A percentile compares a stretch with the other conserved stretches of the same genome.
Conservation (phyloP, 2,888 invertebrate species). For the Pachycephus smyrnensis region DNA sequence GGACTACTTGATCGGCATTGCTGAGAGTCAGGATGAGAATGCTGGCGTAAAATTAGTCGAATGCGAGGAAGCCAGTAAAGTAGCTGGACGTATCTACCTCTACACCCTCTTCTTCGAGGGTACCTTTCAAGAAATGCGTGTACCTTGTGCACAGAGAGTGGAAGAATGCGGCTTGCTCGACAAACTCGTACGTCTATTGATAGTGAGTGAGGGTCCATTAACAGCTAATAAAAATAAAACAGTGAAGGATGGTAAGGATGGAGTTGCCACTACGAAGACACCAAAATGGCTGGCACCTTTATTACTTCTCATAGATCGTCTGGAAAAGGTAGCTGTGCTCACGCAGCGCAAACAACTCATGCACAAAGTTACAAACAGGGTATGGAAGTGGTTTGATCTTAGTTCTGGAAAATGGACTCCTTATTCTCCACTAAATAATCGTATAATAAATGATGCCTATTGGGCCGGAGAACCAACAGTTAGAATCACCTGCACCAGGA, state of each 20-base stretch:
- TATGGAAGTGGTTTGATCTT: slow-evolving; percentile 88
- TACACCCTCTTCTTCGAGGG: slow-evolving; percentile 78
- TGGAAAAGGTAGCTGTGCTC: slow-evolving; percentile 80
- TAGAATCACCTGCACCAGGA: slow-evolving; percentile 78
- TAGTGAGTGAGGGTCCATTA: slow-evolving; percentile 56
- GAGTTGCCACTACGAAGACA: slow-evolving; percentile 60
- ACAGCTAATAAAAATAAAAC: slow-evolving; percentile 50
- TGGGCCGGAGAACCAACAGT: slow-evolving; percentile 78
- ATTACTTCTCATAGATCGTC: slow-evolving; percentile 79
- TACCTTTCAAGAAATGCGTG: slow-evolving; percentile 74
- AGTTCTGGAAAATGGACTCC: slow-evolving; percentile 84
- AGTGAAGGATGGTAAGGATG: slow-evolving; percentile 50
- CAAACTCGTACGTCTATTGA: slow-evolving; percentile 63
- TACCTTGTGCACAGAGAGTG: slow-evolving; percentile 73
- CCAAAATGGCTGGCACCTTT: slow-evolving; percentile 84
- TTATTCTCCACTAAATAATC: slow-evolving; percentile 79
- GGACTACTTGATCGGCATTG: slow-evolving; percentile 56
- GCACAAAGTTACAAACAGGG: slow-evolving; percentile 72
- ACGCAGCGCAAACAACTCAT: slow-evolving; percentile 76
- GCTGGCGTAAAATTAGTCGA: slow-evolving; percentile 57
- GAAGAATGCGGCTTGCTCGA: slow-evolving; percentile 61
- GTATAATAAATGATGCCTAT: slow-evolving; percentile 82
- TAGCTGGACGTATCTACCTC: slow-evolving; percentile 75
- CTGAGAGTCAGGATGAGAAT: slow-evolving; percentile 55
- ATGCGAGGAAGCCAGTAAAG: slow-evolving; percentile 65